A percentile compares a stretch with the other conserved stretches of the same genome.
These are phyloP conservation scores for Bombylius discolor DNA, from an alignment of 2,888 invertebrate species.

Conservation along the genomic window DNA sequence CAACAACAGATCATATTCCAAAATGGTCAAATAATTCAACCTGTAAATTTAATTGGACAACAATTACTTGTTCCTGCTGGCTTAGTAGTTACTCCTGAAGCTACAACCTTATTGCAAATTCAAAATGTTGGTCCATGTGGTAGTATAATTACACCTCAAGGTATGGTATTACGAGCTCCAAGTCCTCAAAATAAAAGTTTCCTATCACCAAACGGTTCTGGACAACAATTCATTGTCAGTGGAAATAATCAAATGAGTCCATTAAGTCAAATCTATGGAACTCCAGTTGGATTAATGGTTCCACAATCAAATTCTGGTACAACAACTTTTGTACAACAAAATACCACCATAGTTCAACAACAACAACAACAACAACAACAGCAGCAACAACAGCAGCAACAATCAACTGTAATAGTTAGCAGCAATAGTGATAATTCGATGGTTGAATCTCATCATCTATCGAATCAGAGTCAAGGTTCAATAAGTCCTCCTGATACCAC, in stretches of 20 bases:
- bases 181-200: constrained; percentile 62
- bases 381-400: constrained; percentile 27
- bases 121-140: constrained; percentile 59
- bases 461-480: constrained; percentile 41
- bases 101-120: constrained; percentile 60
- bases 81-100: constrained; percentile 72
- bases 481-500: constrained; percentile 74
- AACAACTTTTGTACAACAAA: constrained; percentile 70
- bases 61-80: constrained; percentile 76
- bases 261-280: constrained; percentile 39
- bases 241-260: constrained; percentile 69
- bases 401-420: not conserved
- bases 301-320: constrained; percentile 37
- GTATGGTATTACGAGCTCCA: constrained; percentile 67
- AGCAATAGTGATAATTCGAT: not conserved
- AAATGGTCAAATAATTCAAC: constrained; percentile 58
- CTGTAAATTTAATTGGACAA: constrained; percentile 66
- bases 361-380: constrained; percentile 52
- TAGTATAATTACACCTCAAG: constrained; percentile 54
- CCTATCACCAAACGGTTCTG: constrained; percentile 54
- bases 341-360: constrained; percentile 72
- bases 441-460: not conserved
- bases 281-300: constrained; percentile 35
- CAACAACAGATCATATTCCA: constrained; percentile 33
- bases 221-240: constrained; percentile 58